Percentiles rank a stretch among this genome's conserved stretches.
phyloP scores from a whole-genome alignment of 2,888 invertebrate species.

The Torymus texanus region DNA sequence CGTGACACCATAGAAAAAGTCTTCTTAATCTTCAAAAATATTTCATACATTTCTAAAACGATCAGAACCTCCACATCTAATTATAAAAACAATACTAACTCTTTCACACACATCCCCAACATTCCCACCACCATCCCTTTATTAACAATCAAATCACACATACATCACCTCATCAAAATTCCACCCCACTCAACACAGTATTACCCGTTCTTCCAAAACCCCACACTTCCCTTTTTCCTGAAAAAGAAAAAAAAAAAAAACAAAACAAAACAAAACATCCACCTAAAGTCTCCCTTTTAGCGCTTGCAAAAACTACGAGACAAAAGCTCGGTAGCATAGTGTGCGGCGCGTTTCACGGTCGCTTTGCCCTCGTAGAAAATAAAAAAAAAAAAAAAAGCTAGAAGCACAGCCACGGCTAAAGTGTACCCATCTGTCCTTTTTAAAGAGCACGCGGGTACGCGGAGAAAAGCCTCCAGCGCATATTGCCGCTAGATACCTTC shows the following conservation, averaged over 20 bases:
- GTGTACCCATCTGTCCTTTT: conserved; percentile 49
- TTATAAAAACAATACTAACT: too few relatives aligned
- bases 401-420: conserved; percentile 16
- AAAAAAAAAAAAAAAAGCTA: conserved; percentile 1
- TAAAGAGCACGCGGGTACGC: conserved; percentile 44
- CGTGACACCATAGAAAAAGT: too few relatives aligned
- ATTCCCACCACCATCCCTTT: not conserved
- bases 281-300: too few relatives aligned
- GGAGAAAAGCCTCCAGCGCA: conserved; percentile 48
- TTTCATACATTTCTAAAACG: too few relatives aligned
- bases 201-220: too few relatives aligned
- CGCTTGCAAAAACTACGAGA: too few relatives aligned
- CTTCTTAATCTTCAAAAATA: too few relatives aligned
- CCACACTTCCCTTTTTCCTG: too few relatives aligned
- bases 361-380: conserved; percentile 11
- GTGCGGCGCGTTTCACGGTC: conserved; percentile 40
- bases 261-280: not conserved
- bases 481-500: conserved; percentile 51
- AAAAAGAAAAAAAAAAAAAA: conserved; percentile 10
- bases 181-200: too few relatives aligned
- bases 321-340: not conserved
- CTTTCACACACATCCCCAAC: too few relatives aligned
- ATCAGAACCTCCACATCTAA: too few relatives aligned
- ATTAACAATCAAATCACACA: not conserved
- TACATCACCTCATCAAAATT: too few relatives aligned